A percentile compares a stretch with the other conserved stretches of the same genome.
phyloP scores from a whole-genome alignment of 2,113 vertebrate genomes.

The Notothenia coriiceps region DNA sequence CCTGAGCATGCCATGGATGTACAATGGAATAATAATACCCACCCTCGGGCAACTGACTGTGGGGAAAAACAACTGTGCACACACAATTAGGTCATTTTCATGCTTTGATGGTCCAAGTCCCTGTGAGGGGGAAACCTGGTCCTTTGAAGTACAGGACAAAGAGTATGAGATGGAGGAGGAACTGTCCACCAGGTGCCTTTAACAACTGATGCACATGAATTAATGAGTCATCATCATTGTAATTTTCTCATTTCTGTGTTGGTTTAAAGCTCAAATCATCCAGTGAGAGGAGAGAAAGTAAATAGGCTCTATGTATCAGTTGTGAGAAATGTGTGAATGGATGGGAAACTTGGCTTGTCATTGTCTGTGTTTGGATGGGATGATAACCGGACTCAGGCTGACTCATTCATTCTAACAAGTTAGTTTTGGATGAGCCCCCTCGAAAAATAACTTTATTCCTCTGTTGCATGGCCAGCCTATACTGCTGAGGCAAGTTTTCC shows the following conservation, averaged over 20 bases:
- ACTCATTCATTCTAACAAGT: constrained; percentile 58
- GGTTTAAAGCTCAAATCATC: constrained; percentile 17
- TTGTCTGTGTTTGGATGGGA: constrained; percentile 59
- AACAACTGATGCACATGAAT: constrained; percentile 70
- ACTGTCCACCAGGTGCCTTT: constrained; percentile 35
- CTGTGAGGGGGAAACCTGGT: constrained; percentile 31
- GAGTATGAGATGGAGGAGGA: constrained; percentile 30
- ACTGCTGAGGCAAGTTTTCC: constrained; percentile 42
- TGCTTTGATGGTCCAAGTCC: constrained; percentile 42
- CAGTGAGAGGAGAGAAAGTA: constrained; percentile 26
- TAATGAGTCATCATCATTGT: constrained; percentile 38
- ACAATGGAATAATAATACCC: constrained; percentile 60
- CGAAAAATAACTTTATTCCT: constrained; percentile 9
- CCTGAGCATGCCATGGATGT: constrained; percentile 53
- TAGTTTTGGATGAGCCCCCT: constrained; percentile 43
- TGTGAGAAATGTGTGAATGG: constrained; percentile 49
- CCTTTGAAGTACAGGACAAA: constrained; percentile 54
- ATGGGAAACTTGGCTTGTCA: constrained; percentile 62
- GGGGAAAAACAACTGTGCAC: constrained; percentile 50
- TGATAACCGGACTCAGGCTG: constrained; percentile 11
- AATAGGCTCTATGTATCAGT: constrained; percentile 41
- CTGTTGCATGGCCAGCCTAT: not conserved
- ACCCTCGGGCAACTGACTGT: constrained; percentile 35
- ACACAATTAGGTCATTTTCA: constrained; percentile 73
- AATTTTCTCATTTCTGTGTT: constrained; percentile 31